A percentile compares a stretch with the other conserved stretches of the same genome.
Evolutionary conservation across 2,113 vertebrate species (phyloP).

Genomic region (Calidris pygmaea): DNA sequence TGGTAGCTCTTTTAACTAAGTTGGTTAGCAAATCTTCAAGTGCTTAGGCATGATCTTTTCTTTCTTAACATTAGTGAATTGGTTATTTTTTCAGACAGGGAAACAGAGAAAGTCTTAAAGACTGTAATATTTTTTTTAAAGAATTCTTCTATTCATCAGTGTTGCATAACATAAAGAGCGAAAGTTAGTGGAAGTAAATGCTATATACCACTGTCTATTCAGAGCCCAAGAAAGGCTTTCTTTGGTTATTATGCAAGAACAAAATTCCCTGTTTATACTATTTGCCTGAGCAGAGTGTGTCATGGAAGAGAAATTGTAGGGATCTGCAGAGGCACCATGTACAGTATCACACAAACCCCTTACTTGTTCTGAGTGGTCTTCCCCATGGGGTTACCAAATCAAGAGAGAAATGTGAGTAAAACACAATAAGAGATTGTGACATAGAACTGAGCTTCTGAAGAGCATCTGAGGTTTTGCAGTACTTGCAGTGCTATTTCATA

Average conservation of each 20-base stretch:
- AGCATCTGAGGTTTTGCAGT: not conserved
- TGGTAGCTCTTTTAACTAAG: not conserved
- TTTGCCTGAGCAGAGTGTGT: not conserved
- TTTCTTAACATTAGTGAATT: constrained; percentile 22
- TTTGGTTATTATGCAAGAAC: not conserved
- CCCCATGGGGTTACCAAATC: not conserved
- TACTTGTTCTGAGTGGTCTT: not conserved
- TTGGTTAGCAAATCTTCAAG: not conserved
- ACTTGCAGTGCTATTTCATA: not conserved
- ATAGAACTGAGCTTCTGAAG: not conserved
- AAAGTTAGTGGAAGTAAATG: not conserved
- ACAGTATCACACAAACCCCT: not conserved
- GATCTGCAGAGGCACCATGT: not conserved
- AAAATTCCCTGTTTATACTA: not conserved
- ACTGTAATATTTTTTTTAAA: not conserved
- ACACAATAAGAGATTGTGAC: not conserved
- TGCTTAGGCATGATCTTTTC: not conserved
- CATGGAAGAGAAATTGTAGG: not conserved
- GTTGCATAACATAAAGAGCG: not conserved
- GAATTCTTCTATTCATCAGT: not conserved
- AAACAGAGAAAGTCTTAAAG: not conserved
- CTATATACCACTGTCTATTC: not conserved
- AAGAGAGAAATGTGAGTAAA: not conserved
- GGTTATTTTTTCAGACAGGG: not conserved
- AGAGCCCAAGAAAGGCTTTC: not conserved